These are phyloP conservation scores for Chrysodeixis includens DNA, from an alignment of 2,888 invertebrate genomes.

Conservation along the genomic window DNA sequence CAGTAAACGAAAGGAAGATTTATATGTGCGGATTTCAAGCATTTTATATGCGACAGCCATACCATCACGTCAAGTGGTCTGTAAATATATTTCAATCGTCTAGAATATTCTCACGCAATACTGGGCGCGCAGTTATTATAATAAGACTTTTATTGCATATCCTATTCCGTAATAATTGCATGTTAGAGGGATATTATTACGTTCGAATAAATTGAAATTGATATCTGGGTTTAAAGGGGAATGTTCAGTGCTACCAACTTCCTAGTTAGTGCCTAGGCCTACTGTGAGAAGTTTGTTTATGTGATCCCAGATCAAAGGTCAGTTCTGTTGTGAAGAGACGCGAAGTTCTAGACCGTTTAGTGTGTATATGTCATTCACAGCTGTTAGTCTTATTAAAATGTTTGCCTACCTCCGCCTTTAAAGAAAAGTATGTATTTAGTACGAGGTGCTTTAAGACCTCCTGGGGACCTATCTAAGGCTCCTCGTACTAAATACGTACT, in stretches of 20 bases:
- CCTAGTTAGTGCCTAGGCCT: neutral
- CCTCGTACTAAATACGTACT: neutral
- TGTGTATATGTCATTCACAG: too few species aligned
- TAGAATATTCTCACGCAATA: slow-evolving; percentile 30
- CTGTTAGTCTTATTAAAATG: too few species aligned
- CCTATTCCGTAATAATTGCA: slow-evolving; percentile 5
- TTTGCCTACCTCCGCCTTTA: too few species aligned
- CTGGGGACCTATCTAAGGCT: neutral
- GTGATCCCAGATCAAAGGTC: neutral
- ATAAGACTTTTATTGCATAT: slow-evolving; percentile 19
- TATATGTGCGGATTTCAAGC: slow-evolving; percentile 16
- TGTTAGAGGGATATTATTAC: slow-evolving; percentile 4
- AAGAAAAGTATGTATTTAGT: too few species aligned
- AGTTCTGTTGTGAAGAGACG: too few species aligned
- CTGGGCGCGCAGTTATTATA: slow-evolving; percentile 30
- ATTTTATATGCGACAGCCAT: slow-evolving; percentile 32
- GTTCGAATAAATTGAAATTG: neutral
- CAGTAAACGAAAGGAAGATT: slow-evolving; percentile 26
- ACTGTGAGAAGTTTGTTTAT: neutral
- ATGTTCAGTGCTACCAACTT: neutral
- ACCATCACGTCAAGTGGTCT: slow-evolving; percentile 28
- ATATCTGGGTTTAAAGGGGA: neutral
- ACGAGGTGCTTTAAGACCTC: too few species aligned
- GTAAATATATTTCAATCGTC: slow-evolving; percentile 22
- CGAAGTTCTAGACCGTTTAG: too few species aligned